A percentile compares a stretch with the other conserved stretches of the same genome.
Evolutionary conservation across 2,797 vertebrate genomes (phyloP).

Genomic region (Acanthiza pusilla): DNA sequence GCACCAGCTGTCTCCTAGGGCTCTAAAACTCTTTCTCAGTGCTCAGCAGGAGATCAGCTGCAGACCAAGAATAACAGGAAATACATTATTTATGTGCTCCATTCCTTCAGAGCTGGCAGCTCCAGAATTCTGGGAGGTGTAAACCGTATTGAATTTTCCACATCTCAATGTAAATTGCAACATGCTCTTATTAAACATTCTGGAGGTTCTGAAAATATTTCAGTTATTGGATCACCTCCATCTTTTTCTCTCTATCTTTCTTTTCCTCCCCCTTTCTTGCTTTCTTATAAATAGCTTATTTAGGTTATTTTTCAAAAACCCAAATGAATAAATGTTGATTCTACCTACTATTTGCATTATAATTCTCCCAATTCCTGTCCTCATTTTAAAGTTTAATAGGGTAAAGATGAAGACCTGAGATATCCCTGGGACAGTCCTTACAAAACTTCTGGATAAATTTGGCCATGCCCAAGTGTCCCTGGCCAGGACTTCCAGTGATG

Average conservation of each 20-base stretch:
- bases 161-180: not conserved
- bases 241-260: not conserved
- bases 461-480: not conserved
- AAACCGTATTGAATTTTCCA: not conserved
- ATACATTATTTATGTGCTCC: slow-evolving; percentile 41
- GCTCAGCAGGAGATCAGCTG: slow-evolving; percentile 36
- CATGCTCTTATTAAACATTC: not conserved
- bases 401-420: not conserved
- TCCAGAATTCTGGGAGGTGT: slow-evolving; percentile 27
- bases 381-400: not conserved
- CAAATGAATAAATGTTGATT: not conserved
- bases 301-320: not conserved
- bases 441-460: not conserved
- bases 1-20: slow-evolving; percentile 29
- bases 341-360: not conserved
- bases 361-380: not conserved
- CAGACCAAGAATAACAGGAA: slow-evolving; percentile 37
- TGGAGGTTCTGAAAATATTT: slow-evolving; percentile 20
- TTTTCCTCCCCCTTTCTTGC: not conserved
- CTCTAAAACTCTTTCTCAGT: slow-evolving; percentile 20
- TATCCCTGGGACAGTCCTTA: not conserved
- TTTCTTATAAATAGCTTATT: not conserved
- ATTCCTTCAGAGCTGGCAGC: not conserved
- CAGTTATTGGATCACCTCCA: not conserved
- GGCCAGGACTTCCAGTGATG: not conserved